Conservation (phyloP, 2,113 vertebrate species). For the Calyptomena viridis region DNA sequence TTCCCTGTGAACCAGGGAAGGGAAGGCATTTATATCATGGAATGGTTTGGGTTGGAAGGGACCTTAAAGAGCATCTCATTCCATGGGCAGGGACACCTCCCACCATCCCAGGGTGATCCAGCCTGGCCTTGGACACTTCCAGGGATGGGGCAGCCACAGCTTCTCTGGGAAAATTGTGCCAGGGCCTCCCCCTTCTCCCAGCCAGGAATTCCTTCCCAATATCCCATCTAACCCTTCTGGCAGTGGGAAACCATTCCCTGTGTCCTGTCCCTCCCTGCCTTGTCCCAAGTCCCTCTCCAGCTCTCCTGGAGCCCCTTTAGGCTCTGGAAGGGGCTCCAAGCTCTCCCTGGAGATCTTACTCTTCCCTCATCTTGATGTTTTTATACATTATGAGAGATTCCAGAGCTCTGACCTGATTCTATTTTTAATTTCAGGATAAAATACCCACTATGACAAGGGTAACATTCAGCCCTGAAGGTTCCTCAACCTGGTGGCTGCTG, state of each 20-base stretch:
- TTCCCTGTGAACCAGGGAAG: background rate
- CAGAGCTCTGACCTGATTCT: background rate
- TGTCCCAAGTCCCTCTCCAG: background rate
- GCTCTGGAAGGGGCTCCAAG: background rate
- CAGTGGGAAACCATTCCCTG: background rate
- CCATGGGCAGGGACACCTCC: background rate
- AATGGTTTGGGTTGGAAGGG: background rate
- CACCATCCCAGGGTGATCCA: rapidly evolving
- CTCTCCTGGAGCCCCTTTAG: background rate
- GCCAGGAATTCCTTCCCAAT: background rate
- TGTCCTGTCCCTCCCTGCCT: background rate
- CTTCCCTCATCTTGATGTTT: rapidly evolving
- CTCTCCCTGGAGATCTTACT: background rate
- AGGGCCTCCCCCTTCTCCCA: background rate
- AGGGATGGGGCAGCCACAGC: background rate
- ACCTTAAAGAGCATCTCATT: background rate
- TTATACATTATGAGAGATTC: background rate
- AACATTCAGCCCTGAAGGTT: background rate
- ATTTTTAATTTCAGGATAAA: background rate
- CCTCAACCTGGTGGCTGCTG: background rate
- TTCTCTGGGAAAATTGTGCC: background rate
- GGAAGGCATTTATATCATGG: background rate
- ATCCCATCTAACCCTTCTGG: background rate
- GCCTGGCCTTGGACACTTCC: rapidly evolving
- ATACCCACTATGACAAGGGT: background rate